Base-by-base conservation (phyloP, 2,113 vertebrate species). In the Amia ocellicauda region DNA sequence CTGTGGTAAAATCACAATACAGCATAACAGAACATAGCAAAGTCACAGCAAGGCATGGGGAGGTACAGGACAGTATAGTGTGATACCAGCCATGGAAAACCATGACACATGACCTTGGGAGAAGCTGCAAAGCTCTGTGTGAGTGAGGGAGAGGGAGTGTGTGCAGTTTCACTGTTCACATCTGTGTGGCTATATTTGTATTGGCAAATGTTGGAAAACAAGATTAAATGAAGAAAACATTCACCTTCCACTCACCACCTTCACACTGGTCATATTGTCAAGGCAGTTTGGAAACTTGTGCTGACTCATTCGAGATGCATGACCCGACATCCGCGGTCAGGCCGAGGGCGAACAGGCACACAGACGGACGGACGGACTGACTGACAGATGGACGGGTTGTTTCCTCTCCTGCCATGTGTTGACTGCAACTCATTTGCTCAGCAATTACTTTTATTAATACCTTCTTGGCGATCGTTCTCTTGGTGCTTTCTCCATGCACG, bases 111-210 rank as follows among this genome's bases (percentile, higher is more conserved):
- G 43, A 3, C 3, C 43, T 17, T 47, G 1, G 13, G 13, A 17
- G 14, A n/a, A 47, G 4, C 43, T 13, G 14, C 43, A 4, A 47
- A 16, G 13, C 31, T 36, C 31, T 36, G 31, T 36, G n/a, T 17
- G 43, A 4, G 14, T 14, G 43, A 13, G 13, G 43, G n/a, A 4
- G 13, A 14, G 13, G 7, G 43, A 4, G 43, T n/a, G n/a, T 47
- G 13, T n/a, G 13, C 3, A 47, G 43, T 80, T 62, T 82, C 79
- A 58, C 51, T 78, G 78, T 74, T 64, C 67, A 17, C 53, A 66
- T 71, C 64, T 75, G 70, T 72, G 3, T 5, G 64, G 72, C 64
- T 74, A 65, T 78, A 72, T 79, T 83, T 83, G 64, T 52, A 59
- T 72, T 85, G 82, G 74, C 78, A 75, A 57, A 8, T 14, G 4